Percentiles rank a stretch among this genome's conserved stretches.
These are phyloP conservation scores for Geotrypetes seraphini DNA, from an alignment of 2,797 vertebrate species.

Conservation along the genomic window DNA sequence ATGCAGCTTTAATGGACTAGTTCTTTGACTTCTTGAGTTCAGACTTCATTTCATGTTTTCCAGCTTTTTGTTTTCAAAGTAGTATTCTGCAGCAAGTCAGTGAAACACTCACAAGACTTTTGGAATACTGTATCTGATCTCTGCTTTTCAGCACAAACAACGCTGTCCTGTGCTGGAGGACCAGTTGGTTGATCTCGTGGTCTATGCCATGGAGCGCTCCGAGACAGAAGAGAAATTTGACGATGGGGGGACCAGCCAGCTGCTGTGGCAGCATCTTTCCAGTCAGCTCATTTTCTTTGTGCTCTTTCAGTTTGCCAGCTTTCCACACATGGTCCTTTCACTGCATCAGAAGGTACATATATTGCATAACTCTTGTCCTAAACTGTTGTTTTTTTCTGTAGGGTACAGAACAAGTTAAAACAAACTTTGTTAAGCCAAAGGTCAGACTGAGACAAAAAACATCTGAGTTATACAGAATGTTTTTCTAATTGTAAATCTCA, in stretches of 20 bases:
- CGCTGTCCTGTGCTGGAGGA: constrained; percentile 96
- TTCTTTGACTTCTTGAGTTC: constrained; percentile 51
- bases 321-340: constrained; percentile 97
- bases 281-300: constrained; percentile 99
- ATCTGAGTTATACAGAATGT: no score
- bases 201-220: constrained; percentile 97
- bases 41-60: constrained; percentile 63
- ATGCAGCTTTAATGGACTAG: constrained; percentile 63
- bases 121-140: constrained; percentile 64
- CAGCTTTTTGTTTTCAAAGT: constrained; percentile 38
- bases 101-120: constrained; percentile 39
- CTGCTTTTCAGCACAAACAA: constrained; percentile 87
- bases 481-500: no score
- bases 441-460: no score
- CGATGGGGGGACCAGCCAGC: constrained; percentile 91
- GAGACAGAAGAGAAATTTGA: constrained; percentile 96
- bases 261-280: constrained; percentile 97
- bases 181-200: constrained; percentile 97
- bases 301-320: constrained; percentile 97
- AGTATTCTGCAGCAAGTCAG: constrained; percentile 25
- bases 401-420: no score
- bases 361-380: neutral
- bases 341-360: constrained; percentile 89
- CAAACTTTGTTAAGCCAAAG: no score
- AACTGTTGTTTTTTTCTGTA: no score